These are phyloP conservation scores for Cryptus armator DNA, from an alignment of 2,888 invertebrate species.

Conservation along the genomic window DNA sequence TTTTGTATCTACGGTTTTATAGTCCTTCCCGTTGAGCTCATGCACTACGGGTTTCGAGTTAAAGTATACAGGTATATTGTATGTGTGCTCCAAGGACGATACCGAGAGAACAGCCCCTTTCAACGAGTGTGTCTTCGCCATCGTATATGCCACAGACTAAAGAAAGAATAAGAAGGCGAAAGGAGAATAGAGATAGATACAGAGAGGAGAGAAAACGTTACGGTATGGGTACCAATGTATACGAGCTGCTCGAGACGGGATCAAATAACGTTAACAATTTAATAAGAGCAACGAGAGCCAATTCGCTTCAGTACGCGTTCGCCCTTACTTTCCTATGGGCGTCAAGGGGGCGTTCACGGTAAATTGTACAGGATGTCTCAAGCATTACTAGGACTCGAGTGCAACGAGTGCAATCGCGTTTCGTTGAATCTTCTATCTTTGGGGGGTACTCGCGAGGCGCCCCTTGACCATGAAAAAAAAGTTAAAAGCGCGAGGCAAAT, in stretches of 20 bases:
- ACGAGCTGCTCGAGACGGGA: conserved; percentile 61
- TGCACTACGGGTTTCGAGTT: not conserved
- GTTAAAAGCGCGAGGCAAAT: conserved; percentile 8
- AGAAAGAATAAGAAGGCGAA: conserved; percentile 40
- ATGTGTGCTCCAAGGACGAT: conserved; percentile 55
- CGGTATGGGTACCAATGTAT: conserved; percentile 54
- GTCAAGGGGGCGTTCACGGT: conserved; percentile 68
- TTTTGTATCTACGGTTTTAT: not conserved
- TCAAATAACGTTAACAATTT: conserved; percentile 70
- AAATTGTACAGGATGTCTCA: conserved; percentile 68
- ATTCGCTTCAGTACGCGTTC: conserved; percentile 61
- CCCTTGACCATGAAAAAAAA: conserved; percentile 13
- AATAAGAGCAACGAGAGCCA: conserved; percentile 69
- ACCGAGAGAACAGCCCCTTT: conserved; percentile 62
- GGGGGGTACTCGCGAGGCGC: not conserved
- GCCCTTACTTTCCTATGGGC: conserved; percentile 64
- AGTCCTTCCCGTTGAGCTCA: conserved; percentile 24
- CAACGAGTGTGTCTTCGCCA: conserved; percentile 60
- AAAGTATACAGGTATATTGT: conserved; percentile 27
- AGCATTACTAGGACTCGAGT: conserved; percentile 58
- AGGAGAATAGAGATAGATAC: conserved; percentile 1
- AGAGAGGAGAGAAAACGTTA: conserved; percentile 23
- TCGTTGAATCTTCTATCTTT: conserved; percentile 41
- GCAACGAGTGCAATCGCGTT: conserved; percentile 56
- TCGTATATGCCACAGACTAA: conserved; percentile 47